Base-by-base conservation (phyloP, 2,888 invertebrate species). In the Conistra vaccinii region DNA sequence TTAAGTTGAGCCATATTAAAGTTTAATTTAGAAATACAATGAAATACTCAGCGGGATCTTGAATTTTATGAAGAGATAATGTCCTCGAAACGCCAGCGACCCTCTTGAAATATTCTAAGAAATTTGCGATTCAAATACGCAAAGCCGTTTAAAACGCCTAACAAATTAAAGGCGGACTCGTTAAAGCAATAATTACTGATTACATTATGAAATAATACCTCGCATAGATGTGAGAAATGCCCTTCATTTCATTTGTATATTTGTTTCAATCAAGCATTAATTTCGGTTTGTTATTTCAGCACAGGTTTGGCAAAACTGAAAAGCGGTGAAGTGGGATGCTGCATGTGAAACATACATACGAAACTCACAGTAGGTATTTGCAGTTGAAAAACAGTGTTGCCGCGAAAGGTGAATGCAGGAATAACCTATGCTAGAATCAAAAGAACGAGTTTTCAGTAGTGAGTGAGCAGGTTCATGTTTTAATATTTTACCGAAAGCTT, bases 61-160 rank as follows among this genome's bases (percentile, higher is more conserved):
- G 95, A 96, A 95, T 95, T 96, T 96, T 96, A 95, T 95, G 94
- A 96, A 95, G 95, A 95, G 95, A 95, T 96, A 96, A 96, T 96
- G 94, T 93, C 95, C 94, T 95, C 94, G 90, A 94, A 95, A 94
- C 94, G 95, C 93, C 92, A 93, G 93, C 93, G 93, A 94, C 96
- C 95, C 95, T 95, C 95, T 92, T 93, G 93, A 95, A 96, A 96
- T 96, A 96, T 96, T 96, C 95, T 95, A 93, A 95, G 95, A 95
- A 96, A 96, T 96, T 96, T 96, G 96, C 93, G 96, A 96, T 96
- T 96, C 96, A 96, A 96, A 96, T 96, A 93, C 94, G 95, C 91
- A 95, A 96, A 96, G 96, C 96, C 96, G 96, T 96, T 96, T 96
- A 94, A 95, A 95, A 96, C 95, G 96, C 95, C 96, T 96, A 95